Base-by-base conservation (phyloP, 2,797 vertebrate genomes). In the Etheostoma perlongum region DNA sequence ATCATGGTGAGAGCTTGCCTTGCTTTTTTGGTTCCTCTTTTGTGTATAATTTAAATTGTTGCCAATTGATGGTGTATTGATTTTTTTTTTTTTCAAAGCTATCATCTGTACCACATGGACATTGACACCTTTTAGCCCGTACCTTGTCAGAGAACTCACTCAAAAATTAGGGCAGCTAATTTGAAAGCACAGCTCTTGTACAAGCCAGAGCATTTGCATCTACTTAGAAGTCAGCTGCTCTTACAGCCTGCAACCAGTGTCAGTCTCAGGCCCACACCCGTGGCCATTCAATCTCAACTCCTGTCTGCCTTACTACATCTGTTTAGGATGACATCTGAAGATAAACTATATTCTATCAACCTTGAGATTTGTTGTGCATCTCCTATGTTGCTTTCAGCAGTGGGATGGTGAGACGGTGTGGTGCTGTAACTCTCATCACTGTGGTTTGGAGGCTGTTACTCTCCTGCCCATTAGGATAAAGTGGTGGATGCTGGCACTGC, bases 401-500 rank as follows among this genome's bases (percentile, higher is more conserved):
- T 69, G 67, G 68, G 57, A 21, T 52, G 33, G 8, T 47, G 54
- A 72, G 61, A 68, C 5, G 21, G 44, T 15, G 81, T 42, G 27
- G n/a, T 61, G 51, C 69, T 79, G 46, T 65, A 62, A 57, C 74
- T 57, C 72, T 84, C 67, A 40, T 86, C 79, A 58, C 72, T 85
- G 86, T 83, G 88, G 85, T 91, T 84, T 81, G 57, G 72, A 79
- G 72, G 53, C 77, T 88, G 83, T 82, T 70, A 54, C 80, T 69
- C 67, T 71, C 67, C 79, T 82, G 74, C 82, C 85, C 76, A 77
- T 88, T 87, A 88, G 85, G 69, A 86, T 87, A 59, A 83, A 87
- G 85, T 71, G 81, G 58, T 87, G 78, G 71, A 82, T 18, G 87
- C 85, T 89, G 77, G 74, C 42, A 27, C 83, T 85, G 90, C 89